Conservation (phyloP, 2,113 vertebrate species). For the Rhinopomastus cyanomelas region DNA sequence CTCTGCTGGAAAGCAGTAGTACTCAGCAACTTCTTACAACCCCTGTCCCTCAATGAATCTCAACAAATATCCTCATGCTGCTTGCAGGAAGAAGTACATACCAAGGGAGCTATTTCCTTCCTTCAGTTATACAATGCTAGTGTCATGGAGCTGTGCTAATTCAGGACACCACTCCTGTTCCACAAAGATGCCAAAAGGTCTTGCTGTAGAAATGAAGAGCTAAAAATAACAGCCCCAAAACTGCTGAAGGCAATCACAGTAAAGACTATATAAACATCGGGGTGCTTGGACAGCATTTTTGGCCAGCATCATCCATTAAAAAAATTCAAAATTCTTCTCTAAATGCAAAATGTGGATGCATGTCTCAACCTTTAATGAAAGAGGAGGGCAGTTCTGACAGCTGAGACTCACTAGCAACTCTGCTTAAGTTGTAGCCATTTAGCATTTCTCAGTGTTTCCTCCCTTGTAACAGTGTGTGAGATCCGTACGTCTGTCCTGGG, state of each 20-base stretch:
- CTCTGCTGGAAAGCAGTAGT: neutral
- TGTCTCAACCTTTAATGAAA: neutral
- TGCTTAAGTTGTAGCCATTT: neutral
- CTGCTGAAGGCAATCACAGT: neutral
- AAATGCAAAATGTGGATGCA: neutral
- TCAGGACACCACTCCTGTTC: conserved; percentile 53
- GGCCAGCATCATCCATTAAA: neutral
- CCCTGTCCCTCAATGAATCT: neutral
- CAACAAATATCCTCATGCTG: neutral
- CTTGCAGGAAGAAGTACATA: neutral
- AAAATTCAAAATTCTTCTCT: neutral
- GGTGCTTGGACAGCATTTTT: neutral
- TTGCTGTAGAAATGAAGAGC: conserved; percentile 2
- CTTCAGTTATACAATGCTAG: conserved; percentile 8
- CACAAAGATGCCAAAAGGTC: conserved; percentile 55
- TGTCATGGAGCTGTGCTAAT: conserved; percentile 37
- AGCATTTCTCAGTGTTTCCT: neutral
- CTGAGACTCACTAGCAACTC: neutral
- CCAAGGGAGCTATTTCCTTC: conserved; percentile 56
- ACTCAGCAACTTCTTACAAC: neutral
- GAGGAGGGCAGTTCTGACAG: neutral
- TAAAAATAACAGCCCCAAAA: conserved; percentile 57
- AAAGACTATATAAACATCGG: neutral
- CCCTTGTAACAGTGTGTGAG: neutral
- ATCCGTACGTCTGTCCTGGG: neutral